phyloP scores from a whole-genome alignment of 2,797 vertebrate genomes.

The Cyprinodon diabolis region DNA sequence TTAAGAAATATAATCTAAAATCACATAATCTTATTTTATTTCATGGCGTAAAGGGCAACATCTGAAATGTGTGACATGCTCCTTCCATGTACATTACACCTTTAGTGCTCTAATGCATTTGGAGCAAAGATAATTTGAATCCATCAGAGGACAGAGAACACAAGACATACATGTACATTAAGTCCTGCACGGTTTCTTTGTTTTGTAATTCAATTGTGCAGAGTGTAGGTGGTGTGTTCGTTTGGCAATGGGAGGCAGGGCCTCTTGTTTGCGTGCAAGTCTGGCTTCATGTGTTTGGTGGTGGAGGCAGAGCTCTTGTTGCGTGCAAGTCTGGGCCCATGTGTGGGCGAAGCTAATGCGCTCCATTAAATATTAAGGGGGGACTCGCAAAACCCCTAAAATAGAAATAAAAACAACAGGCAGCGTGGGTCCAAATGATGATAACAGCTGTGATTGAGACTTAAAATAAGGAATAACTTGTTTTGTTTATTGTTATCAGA shows the following conservation, averaged over 20 bases:
- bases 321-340: slow-evolving; percentile 78
- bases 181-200: slow-evolving; percentile 60
- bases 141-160: slow-evolving; percentile 43
- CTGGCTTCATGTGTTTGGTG: slow-evolving; percentile 71
- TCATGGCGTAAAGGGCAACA: background rate
- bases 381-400: slow-evolving; percentile 72
- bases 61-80: slow-evolving; percentile 19
- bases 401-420: slow-evolving; percentile 76
- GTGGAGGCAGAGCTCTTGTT: slow-evolving; percentile 73
- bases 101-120: slow-evolving; percentile 54
- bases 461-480: slow-evolving; percentile 1
- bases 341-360: slow-evolving; percentile 82
- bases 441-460: slow-evolving; percentile 39
- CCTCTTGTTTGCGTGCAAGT: slow-evolving; percentile 76
- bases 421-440: slow-evolving; percentile 42
- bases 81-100: slow-evolving; percentile 40
- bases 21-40: background rate
- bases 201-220: slow-evolving; percentile 70
- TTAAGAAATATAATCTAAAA: background rate
- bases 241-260: slow-evolving; percentile 68
- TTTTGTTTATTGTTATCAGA: slow-evolving; percentile 2
- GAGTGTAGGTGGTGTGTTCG: slow-evolving; percentile 75
- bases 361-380: slow-evolving; percentile 83
- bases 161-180: slow-evolving; percentile 52
- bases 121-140: slow-evolving; percentile 60